Conservation (phyloP, 2,888 invertebrate species). For the Hymenopus coronatus region DNA sequence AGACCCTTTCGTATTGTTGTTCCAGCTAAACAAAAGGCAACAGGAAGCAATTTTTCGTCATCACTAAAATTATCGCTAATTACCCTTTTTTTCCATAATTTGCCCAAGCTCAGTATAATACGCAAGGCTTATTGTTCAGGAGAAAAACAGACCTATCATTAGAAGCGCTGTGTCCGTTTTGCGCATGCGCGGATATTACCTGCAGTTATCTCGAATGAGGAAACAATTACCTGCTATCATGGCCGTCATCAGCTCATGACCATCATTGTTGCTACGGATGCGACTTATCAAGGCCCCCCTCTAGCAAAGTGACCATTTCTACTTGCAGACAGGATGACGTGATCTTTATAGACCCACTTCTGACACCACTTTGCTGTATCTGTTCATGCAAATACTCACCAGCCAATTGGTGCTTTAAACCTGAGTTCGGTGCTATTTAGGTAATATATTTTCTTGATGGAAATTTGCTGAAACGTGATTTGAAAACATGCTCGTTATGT, state of each 20-base stretch:
- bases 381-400: too few relatives aligned
- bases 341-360: neutral
- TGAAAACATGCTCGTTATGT: too few relatives aligned
- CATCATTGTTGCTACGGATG: neutral
- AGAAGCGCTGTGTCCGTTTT: neutral
- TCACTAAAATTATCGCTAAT: conserved; percentile 7
- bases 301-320: neutral
- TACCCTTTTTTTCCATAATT: neutral
- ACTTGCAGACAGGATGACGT: neutral
- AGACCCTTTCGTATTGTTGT: neutral
- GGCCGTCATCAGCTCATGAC: neutral
- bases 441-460: too few relatives aligned
- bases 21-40: neutral
- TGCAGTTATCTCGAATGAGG: neutral
- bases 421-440: too few relatives aligned
- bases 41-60: neutral
- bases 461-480: too few relatives aligned
- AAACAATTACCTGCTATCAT: neutral
- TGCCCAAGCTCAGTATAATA: neutral
- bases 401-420: too few relatives aligned
- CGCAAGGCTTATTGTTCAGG: neutral
- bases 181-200: neutral
- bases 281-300: neutral
- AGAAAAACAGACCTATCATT: neutral
- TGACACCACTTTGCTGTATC: too few relatives aligned